Evolutionary conservation across 1,140 invertebrate species (phyloP).

Genomic region (Trypoxylus dichotomus): DNA sequence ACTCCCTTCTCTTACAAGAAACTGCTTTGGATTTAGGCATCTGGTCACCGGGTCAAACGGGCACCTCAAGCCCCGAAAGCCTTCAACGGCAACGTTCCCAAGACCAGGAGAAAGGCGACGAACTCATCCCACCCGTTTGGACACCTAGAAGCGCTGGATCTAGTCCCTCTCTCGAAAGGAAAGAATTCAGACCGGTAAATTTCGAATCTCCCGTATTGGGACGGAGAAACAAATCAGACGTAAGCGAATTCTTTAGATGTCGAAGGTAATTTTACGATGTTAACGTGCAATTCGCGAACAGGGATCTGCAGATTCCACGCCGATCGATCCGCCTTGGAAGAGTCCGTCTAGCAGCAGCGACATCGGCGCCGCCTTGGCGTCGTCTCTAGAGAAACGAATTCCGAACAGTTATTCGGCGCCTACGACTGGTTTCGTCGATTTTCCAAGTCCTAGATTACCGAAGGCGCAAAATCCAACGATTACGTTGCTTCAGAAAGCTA

Average conservation of each 20-base stretch:
- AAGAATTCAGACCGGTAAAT: constrained; percentile 75
- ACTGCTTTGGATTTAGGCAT: constrained; percentile 1
- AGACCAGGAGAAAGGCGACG: background rate
- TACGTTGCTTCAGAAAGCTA: constrained; percentile 83
- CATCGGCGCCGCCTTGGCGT: constrained; percentile 45
- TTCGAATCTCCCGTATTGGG: constrained; percentile 73
- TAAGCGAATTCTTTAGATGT: background rate
- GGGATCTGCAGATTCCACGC: background rate
- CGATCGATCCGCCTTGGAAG: constrained; percentile 53
- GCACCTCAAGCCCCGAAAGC: background rate
- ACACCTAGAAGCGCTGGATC: constrained; percentile 68
- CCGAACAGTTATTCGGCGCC: constrained; percentile 68
- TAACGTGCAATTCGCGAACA: background rate
- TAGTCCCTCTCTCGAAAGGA: constrained; percentile 64
- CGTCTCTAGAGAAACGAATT: constrained; percentile 59
- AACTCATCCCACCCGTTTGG: constrained; percentile 63
- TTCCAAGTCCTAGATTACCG: constrained; percentile 63
- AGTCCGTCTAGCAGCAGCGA: constrained; percentile 40
- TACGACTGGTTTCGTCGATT: constrained; percentile 61
- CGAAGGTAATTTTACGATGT: background rate
- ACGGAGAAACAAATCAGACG: constrained; percentile 52
- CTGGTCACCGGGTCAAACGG: background rate
- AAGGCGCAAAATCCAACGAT: constrained; percentile 85
- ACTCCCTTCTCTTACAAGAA: background rate
- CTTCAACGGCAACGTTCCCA: background rate